phyloP scores from a whole-genome alignment of 2,888 invertebrate genomes.

The Lomographa bimaculata region DNA sequence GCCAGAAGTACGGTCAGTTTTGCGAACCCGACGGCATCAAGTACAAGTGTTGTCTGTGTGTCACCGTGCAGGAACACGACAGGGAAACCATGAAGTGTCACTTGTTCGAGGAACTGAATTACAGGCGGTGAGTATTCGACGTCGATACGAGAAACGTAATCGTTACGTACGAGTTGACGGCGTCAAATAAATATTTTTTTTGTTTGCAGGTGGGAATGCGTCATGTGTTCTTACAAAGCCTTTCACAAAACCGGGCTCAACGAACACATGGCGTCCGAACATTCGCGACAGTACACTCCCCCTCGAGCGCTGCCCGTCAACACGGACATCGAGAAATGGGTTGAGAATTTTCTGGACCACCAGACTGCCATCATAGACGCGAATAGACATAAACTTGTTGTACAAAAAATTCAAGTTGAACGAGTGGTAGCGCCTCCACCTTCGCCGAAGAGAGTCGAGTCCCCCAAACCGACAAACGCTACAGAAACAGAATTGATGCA shows the following conservation, averaged over 20 bases:
- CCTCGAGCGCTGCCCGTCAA: conserved; percentile 67
- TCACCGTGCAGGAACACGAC: conserved; percentile 80
- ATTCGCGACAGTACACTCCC: conserved; percentile 55
- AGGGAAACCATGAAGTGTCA: conserved; percentile 86
- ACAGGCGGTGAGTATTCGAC: conserved; percentile 84
- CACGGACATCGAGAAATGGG: conserved; percentile 79
- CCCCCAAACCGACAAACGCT: conserved; percentile 10
- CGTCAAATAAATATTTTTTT: conserved; percentile 2
- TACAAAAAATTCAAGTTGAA: conserved; percentile 46
- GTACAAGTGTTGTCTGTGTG: conserved; percentile 86
- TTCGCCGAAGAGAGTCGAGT: conserved; percentile 14
- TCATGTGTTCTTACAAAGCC: conserved; percentile 81
- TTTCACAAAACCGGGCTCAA: conserved; percentile 79
- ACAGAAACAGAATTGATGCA: conserved; percentile 44
- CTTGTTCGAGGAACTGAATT: conserved; percentile 86
- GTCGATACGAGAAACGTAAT: too few species aligned
- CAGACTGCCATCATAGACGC: conserved; percentile 54
- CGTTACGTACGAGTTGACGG: too few species aligned
- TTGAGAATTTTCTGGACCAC: conserved; percentile 56
- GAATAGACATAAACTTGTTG: conserved; percentile 48
- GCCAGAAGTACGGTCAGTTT: conserved; percentile 56
- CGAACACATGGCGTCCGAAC: conserved; percentile 80
- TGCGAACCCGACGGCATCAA: conserved; percentile 80
- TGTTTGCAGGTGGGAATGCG: conserved; percentile 82
- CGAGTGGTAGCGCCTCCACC: conserved; percentile 18